Conservation (phyloP, 2,113 vertebrate species). For the Osmerus eperlanus region DNA sequence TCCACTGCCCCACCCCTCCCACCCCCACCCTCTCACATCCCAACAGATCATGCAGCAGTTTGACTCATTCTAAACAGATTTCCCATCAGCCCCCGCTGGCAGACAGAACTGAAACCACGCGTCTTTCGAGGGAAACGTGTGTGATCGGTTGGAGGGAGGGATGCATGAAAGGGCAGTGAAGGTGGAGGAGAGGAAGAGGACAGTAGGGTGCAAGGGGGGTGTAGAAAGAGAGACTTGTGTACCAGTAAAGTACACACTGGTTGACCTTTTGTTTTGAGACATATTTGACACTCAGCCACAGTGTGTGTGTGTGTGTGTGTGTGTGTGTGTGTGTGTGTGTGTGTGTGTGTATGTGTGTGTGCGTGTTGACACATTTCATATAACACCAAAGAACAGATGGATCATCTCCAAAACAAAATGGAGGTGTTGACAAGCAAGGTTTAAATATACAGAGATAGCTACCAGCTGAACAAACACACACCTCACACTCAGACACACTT, state of each 20-base stretch:
- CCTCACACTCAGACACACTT: conserved; percentile 14
- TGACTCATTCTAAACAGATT: conserved; percentile 2
- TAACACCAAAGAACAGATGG: no score
- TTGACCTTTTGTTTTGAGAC: conserved; percentile 11
- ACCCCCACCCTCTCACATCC: not conserved
- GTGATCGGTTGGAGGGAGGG: not conserved
- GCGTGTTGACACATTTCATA: not conserved
- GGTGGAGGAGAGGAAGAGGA: conserved; percentile 4
- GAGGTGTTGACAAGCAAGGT: no score
- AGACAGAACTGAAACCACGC: no score
- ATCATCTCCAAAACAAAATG: no score
- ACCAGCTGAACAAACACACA: no score
- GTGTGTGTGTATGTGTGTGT: not conserved
- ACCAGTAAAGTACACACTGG: not conserved
- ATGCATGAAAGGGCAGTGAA: not conserved
- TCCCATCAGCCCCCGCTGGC: no score
- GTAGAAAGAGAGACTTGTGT: not conserved
- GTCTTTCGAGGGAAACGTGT: no score
- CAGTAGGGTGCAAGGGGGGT: conserved; percentile 5
- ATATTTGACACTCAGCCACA: conserved; percentile 26
- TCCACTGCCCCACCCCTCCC: no score
- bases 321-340: conserved; percentile 5
- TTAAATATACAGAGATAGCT: no score
- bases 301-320: conserved; percentile 5
- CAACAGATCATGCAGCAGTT: conserved; percentile 12